Conservation (phyloP, 1,140 invertebrate genomes). For the Magallana angulata region DNA sequence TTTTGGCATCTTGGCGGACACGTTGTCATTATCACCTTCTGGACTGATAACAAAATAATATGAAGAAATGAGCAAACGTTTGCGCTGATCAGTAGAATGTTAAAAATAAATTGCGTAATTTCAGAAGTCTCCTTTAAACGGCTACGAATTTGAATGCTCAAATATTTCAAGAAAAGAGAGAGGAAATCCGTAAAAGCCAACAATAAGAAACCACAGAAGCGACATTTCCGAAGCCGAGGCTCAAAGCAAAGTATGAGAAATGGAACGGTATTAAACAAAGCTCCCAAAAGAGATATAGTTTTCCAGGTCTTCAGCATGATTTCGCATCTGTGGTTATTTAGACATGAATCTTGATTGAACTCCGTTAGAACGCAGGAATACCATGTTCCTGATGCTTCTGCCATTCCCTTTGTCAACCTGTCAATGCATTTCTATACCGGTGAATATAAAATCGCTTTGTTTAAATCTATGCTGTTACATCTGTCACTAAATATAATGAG, state of each 20-base stretch:
- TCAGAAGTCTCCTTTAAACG: background rate
- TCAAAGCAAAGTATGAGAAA: background rate
- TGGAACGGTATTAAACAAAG: background rate
- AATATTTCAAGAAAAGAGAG: slow-evolving; percentile 3
- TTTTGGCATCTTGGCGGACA: slow-evolving; percentile 24
- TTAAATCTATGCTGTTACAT: no score
- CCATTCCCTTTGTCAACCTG: background rate
- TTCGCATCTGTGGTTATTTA: slow-evolving; percentile 14
- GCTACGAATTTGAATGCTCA: background rate
- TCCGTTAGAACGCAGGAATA: background rate
- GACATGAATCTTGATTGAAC: background rate
- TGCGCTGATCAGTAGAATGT: background rate
- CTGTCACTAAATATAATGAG: no score
- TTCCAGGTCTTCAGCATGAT: background rate
- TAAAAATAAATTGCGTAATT: background rate
- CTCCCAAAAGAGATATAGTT: background rate
- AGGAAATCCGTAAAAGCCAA: background rate
- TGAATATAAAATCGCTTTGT: no score
- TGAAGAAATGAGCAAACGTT: slow-evolving; percentile 5
- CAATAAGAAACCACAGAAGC: background rate
- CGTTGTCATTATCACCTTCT: background rate
- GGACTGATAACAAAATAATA: slow-evolving; percentile 30
- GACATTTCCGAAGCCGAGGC: background rate
- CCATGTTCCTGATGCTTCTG: background rate
- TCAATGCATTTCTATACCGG: no score